Evolutionary conservation across 2,888 invertebrate species (phyloP), one percentile per base, ranked within the genome.

Genomic region (Platycnemis pennipes): DNA sequence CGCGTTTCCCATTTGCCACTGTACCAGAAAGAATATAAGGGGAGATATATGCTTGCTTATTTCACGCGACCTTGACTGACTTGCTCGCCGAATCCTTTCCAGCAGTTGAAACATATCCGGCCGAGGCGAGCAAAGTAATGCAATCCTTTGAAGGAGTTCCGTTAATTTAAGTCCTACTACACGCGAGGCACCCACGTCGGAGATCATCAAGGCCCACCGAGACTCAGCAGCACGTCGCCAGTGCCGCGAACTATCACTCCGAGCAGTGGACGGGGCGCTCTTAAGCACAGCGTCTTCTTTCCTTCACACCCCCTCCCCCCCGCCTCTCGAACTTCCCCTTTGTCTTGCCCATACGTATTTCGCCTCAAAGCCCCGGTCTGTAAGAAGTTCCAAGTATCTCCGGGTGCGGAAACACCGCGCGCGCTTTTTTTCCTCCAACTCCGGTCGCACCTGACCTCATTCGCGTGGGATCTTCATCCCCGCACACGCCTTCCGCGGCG

Each of bases 361-460:
- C 77, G 37, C 31, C 13, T 37, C 77, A 77, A 77, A 77, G 77
- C 77, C 26, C 77, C 13, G 77, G 11, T 37, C 37, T 16, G 11
- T 37, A 63, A 13, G 77, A 77, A 77, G 37, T 77, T 77, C 77
- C 31, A 77, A 77, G 77, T 77, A 77, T 37, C 37, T 77, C 37
- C 77, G 37, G 26, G 77, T 37, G 77, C 37, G 13, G 77, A 2
- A 77, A 77, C 77, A 37, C 77, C 77, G 5, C 13, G 22, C 37
- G 26, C 13, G 1, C 16, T 77, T 77, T 77, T 63, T 63, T 63
- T 8, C n/a, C 31, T 16, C 63, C 63, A 26, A 19, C 26, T 63
- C 63, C 63, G 77, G 37, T 37, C 77, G 37, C 13, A 77, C 77
- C 77, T 77, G 77, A 77, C 77, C 77, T 77, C 37, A 77, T 77